Conservation (phyloP, 2,797 vertebrate genomes). For the Intellagama lesueurii region DNA sequence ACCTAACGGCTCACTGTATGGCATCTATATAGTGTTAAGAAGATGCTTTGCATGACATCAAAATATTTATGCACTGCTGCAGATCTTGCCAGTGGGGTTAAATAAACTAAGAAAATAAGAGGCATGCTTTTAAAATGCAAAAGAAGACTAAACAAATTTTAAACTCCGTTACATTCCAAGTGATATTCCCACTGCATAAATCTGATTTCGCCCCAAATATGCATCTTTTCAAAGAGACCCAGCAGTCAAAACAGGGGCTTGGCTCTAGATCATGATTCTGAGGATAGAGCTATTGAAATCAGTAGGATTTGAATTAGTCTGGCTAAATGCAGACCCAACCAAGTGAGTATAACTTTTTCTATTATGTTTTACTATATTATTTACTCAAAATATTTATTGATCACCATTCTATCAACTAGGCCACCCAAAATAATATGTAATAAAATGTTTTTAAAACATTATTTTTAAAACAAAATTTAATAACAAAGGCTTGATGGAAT, state of each 20-base stretch:
- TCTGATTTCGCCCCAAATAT: constrained; percentile 45
- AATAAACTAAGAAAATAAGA: constrained; percentile 76
- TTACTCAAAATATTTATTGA: too few relatives aligned
- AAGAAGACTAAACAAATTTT: constrained; percentile 60
- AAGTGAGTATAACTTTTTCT: constrained; percentile 64
- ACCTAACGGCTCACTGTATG: constrained; percentile 59
- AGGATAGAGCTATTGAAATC: not conserved
- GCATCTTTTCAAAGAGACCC: constrained; percentile 63
- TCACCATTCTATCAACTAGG: too few relatives aligned
- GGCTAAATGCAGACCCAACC: not conserved
- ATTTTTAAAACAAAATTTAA: too few relatives aligned
- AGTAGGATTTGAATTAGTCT: too few relatives aligned
- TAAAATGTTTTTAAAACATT: too few relatives aligned
- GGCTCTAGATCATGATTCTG: not conserved
- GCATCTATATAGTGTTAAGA: constrained; percentile 65
- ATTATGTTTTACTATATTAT: constrained; percentile 20
- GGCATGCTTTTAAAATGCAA: constrained; percentile 69
- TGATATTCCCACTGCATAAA: constrained; percentile 52
- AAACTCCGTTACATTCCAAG: constrained; percentile 68
- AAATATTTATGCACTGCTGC: constrained; percentile 72
- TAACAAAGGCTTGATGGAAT: too few relatives aligned
- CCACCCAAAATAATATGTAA: too few relatives aligned
- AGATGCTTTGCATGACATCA: constrained; percentile 68
- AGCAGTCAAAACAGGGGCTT: constrained; percentile 57
- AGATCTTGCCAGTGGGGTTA: constrained; percentile 72